Conservation (phyloP, 92 coral and sea anemone genomes). For the Nematostella vectensis region DNA sequence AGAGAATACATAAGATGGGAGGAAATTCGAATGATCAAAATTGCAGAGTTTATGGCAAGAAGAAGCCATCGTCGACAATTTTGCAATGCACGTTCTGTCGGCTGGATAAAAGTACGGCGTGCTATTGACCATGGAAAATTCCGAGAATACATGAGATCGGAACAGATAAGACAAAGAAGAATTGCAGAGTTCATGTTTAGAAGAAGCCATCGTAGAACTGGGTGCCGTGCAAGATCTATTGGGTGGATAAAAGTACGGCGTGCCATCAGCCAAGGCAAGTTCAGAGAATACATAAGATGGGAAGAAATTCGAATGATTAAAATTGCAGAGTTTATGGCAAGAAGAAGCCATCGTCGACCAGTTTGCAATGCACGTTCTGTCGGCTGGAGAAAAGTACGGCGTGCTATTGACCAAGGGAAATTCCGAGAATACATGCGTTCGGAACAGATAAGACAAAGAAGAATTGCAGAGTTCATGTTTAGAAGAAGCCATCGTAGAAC, state of each 20-base stretch:
- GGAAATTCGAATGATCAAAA: not conserved
- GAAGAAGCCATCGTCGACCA: not conserved
- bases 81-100: not conserved
- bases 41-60: not conserved
- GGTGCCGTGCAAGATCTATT: not conserved
- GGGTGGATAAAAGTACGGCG: not conserved
- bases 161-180: not conserved
- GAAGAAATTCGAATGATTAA: not conserved
- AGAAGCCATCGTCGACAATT: not conserved
- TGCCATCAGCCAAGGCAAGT: not conserved
- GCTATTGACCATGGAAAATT: not conserved
- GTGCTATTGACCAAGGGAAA: not conserved
- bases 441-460: not conserved
- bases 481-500: not conserved
- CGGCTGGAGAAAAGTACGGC: not conserved
- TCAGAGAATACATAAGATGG: not conserved
- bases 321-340: not conserved
- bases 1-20: not conserved
- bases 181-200: not conserved
- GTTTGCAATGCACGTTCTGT: not conserved
- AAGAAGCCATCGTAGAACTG: not conserved
- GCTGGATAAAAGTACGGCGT: not conserved
- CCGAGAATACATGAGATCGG: not conserved
- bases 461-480: not conserved
- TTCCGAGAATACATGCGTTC: not conserved